These are phyloP conservation scores for Wasmannia auropunctata DNA, from an alignment of 1,140 invertebrate species.

Conservation along the genomic window DNA sequence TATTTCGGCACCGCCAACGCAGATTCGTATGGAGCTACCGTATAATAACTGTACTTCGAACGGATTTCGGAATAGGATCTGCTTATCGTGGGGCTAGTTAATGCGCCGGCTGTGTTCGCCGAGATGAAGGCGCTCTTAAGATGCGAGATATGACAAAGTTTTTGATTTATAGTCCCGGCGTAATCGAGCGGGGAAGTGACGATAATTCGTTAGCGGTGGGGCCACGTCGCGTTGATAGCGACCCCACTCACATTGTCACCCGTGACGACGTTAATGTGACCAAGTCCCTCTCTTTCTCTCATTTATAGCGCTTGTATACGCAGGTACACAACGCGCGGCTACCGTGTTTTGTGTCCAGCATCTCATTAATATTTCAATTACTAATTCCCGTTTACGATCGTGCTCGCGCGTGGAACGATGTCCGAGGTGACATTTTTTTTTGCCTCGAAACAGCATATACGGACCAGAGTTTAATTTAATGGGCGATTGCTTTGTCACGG, in stretches of 20 bases:
- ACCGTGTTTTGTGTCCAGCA: constrained; percentile 21
- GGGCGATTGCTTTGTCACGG: constrained; percentile 38
- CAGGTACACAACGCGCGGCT: neutral
- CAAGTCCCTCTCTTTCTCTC: constrained; percentile 60
- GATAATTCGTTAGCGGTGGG: constrained; percentile 63
- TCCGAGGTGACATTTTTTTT: constrained; percentile 38
- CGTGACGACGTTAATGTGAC: constrained; percentile 55
- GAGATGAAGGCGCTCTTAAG: constrained; percentile 61
- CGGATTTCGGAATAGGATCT: constrained; percentile 36
- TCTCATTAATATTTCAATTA: constrained; percentile 75
- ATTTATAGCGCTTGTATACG: constrained; percentile 41
- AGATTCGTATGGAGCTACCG: constrained; percentile 11
- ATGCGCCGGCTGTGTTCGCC: constrained; percentile 51
- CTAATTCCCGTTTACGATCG: constrained; percentile 61
- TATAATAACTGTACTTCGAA: constrained; percentile 27
- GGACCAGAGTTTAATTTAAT: constrained; percentile 44
- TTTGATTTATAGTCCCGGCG: constrained; percentile 65
- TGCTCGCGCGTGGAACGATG: neutral
- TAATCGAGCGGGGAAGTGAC: constrained; percentile 51
- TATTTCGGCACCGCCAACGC: constrained; percentile 20
- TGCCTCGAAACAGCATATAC: constrained; percentile 12
- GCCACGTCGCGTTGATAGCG: neutral
- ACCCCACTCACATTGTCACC: constrained; percentile 55
- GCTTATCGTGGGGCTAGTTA: constrained; percentile 33
- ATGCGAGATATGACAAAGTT: constrained; percentile 66